A percentile compares a stretch with the other conserved stretches of the same genome.
These are phyloP conservation scores for Galendromus occidentalis DNA, from an alignment of 1,140 invertebrate species.

Conservation along the genomic window DNA sequence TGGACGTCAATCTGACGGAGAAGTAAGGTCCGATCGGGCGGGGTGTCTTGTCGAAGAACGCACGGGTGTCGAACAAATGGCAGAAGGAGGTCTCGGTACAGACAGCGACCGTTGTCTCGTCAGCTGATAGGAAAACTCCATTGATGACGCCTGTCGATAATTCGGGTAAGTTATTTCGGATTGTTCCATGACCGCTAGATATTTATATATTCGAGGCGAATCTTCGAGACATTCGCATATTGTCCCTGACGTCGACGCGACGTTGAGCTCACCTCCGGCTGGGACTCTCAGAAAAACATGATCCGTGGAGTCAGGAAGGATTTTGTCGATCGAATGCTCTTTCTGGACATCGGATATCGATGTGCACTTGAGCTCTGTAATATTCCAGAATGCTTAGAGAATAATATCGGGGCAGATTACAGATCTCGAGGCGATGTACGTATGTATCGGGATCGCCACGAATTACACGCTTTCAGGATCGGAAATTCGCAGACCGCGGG, in stretches of 20 bases:
- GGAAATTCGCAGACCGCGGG: too few species aligned
- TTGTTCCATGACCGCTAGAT: too few species aligned
- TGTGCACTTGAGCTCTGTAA: conserved; percentile 4
- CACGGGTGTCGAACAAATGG: background rate
- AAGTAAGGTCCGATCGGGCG: conserved; percentile 20
- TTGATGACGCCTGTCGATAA: background rate
- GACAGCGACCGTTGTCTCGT: background rate
- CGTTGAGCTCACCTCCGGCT: background rate
- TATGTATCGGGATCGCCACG: background rate
- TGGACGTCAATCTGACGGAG: conserved; percentile 21
- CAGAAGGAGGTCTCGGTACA: background rate
- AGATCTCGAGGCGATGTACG: background rate
- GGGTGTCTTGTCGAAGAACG: background rate
- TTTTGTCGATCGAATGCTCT: background rate
- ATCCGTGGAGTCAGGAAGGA: background rate
- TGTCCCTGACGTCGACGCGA: too few species aligned
- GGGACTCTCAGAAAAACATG: background rate
- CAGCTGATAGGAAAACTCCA: background rate
- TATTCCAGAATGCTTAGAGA: too few species aligned
- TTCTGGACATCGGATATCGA: background rate
- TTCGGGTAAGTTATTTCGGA: too few species aligned
- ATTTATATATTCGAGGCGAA: too few species aligned
- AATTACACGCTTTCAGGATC: too few species aligned
- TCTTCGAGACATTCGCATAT: too few species aligned
- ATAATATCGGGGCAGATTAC: background rate